Evolutionary conservation across 2,797 vertebrate species (phyloP).

Genomic region (Chaetophractus vellerosus): DNA sequence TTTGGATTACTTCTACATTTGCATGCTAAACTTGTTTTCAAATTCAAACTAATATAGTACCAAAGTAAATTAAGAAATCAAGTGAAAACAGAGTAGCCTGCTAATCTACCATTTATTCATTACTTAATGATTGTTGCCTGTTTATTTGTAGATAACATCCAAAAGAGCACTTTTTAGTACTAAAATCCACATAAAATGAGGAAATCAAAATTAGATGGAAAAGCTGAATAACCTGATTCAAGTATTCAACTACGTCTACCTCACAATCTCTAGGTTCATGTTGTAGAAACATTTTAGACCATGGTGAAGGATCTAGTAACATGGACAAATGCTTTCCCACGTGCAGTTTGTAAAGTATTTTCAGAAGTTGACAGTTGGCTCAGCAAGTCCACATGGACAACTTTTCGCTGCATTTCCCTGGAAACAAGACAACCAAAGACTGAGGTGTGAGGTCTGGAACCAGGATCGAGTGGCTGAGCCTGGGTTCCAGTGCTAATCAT

Average conservation of each 20-base stretch:
- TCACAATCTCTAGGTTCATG: not conserved
- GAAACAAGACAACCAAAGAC: too few species aligned
- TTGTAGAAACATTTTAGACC: not conserved
- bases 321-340: not conserved
- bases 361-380: too few species aligned
- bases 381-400: too few species aligned
- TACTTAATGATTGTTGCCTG: not conserved
- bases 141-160: not conserved
- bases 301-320: not conserved
- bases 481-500: too few species aligned
- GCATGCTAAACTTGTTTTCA: not conserved
- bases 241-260: accelerated
- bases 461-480: too few species aligned
- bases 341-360: too few species aligned
- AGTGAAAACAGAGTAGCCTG: not conserved
- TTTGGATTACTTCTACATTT: not conserved
- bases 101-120: not conserved
- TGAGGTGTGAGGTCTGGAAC: too few species aligned
- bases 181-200: not conserved
- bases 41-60: not conserved
- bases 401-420: too few species aligned
- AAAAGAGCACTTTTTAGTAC: not conserved
- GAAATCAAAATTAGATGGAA: not conserved
- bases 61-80: not conserved
- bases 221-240: not conserved